Percentiles rank a stretch among this genome's conserved stretches.
phyloP scores from a whole-genome alignment of 2,113 vertebrate species.

The Hyperoodon ampullatus region DNA sequence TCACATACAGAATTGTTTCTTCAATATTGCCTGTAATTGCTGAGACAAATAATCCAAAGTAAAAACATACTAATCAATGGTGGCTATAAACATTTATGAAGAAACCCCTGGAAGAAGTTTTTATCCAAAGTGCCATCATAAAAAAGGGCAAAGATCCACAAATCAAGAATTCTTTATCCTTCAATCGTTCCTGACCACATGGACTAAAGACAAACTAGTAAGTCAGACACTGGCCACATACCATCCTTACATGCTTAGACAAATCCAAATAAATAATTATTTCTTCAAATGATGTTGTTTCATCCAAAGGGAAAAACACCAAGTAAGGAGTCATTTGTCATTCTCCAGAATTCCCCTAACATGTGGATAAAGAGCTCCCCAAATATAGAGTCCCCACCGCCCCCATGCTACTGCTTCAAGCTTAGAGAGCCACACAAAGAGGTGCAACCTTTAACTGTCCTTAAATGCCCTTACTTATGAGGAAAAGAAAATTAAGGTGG shows the following conservation, averaged over 20 bases:
- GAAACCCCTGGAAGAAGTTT: neutral
- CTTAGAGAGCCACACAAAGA: neutral
- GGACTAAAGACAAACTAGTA: neutral
- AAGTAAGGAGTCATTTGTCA: neutral
- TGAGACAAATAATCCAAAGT: neutral
- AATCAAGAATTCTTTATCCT: neutral
- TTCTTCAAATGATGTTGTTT: slow-evolving; percentile 10
- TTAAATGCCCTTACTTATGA: neutral
- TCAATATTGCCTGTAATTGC: neutral
- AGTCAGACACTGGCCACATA: neutral
- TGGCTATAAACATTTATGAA: neutral
- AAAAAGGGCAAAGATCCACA: neutral
- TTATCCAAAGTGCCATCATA: neutral
- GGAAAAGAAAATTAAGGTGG: neutral
- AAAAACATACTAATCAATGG: neutral
- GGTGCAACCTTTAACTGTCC: neutral
- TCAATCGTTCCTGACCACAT: neutral
- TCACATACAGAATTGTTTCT: neutral
- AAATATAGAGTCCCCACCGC: neutral
- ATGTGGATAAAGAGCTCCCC: neutral
- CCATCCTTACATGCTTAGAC: neutral
- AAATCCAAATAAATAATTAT: neutral
- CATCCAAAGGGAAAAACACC: neutral
- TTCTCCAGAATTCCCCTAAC: neutral
- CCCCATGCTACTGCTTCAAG: neutral